Evolutionary conservation across 1,140 invertebrate species (phyloP).

Genomic region (Spodoptera frugiperda): DNA sequence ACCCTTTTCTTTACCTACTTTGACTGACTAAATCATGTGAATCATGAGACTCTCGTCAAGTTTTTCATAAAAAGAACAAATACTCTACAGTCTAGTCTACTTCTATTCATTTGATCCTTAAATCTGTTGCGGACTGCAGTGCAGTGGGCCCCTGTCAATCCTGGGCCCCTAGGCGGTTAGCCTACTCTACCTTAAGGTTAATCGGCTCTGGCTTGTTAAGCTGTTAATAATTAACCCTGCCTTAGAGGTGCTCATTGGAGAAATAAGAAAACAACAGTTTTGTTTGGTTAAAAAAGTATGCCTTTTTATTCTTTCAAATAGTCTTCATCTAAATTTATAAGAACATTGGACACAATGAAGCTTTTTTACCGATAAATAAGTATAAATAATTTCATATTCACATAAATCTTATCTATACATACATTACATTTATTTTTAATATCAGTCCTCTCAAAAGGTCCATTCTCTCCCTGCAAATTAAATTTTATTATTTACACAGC

Average conservation of each 20-base stretch:
- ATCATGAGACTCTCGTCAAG: no score
- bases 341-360: conserved; percentile 86
- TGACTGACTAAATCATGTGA: no score
- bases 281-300: conserved; percentile 86
- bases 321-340: conserved; percentile 86
- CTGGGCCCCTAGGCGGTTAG: no score
- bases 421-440: conserved; percentile 85
- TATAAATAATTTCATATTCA: conserved; percentile 87
- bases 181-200: no score
- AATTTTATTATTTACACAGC: conserved; percentile 85
- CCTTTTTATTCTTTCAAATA: conserved; percentile 86
- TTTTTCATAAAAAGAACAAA: no score
- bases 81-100: no score
- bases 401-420: conserved; percentile 86
- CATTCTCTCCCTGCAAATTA: conserved; percentile 86
- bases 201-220: no score
- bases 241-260: background rate
- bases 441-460: conserved; percentile 86
- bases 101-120: no score
- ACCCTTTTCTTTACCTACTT: no score
- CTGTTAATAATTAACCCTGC: no score
- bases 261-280: conserved; percentile 68
- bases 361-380: conserved; percentile 86
- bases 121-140: no score
- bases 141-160: no score